Evolutionary conservation across 2,888 invertebrate genomes (phyloP).

Genomic region (Anticlea derivata): DNA sequence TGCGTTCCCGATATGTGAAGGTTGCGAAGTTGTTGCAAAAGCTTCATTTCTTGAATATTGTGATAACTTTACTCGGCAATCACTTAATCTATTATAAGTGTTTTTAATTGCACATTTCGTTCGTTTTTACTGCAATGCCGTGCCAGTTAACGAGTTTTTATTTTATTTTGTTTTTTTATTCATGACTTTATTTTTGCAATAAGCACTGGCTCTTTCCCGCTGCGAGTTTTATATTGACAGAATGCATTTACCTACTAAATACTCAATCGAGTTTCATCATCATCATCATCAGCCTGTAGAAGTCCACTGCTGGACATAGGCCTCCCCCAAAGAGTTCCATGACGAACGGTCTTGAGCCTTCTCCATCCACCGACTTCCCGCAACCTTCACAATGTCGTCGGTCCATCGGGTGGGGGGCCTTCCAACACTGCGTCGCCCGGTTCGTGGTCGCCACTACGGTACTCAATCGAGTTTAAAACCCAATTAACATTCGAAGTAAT

Average conservation of each 20-base stretch:
- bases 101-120: constrained; percentile 63
- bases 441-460: no score
- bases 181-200: constrained; percentile 32
- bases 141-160: constrained; percentile 48
- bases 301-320: no score
- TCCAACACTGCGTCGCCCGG: no score
- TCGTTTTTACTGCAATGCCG: constrained; percentile 54
- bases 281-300: no score
- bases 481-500: constrained; percentile 45
- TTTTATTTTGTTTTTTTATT: constrained; percentile 35
- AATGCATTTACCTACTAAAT: constrained; percentile 38
- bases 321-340: no score
- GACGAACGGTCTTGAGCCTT: no score
- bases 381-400: no score
- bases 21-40: constrained; percentile 37
- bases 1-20: constrained; percentile 48
- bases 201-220: constrained; percentile 19
- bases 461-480: constrained; percentile 44
- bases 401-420: no score
- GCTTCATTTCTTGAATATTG: constrained; percentile 42
- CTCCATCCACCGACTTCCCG: no score
- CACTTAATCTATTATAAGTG: constrained; percentile 71
- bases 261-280: constrained; percentile 46
- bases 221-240: constrained; percentile 42
- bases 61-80: constrained; percentile 53